Evolutionary conservation across 2,113 vertebrate genomes (phyloP), one percentile per base, ranked within the genome.

Genomic region (Sialia sialis): DNA sequence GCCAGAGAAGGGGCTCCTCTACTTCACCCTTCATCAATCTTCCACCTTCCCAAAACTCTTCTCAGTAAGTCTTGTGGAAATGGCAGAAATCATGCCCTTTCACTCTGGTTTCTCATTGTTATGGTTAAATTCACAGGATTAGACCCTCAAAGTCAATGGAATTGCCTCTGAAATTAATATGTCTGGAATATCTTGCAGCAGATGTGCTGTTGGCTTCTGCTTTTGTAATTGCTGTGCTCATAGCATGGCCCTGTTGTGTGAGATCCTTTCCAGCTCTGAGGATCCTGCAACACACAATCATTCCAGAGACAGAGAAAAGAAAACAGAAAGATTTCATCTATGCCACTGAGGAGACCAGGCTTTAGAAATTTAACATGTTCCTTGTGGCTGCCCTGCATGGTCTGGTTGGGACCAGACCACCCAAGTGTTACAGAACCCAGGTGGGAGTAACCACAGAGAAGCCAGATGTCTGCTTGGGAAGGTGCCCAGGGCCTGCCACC

Each of bases 161-260:
- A 93, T 78, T 94, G 36, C 51, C n/a, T 88, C 48, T 75, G 69
- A 92, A 93, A 84, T 75, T 73, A 89, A 64, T 92, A 90, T 90
- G 29, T 69, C 72, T 77, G 44, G 30, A 27, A 83, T 52, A 44
- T 32, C 17, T 93, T 81, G 39, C n/a, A 87, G 56, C 59, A 84
- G 56, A 64, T 89, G 11, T 75, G 43, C 10, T 70, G 16, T 56
- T 88, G 32, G 69, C 23, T 85, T 94, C 92, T 77, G 26, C 34
- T 69, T 80, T 83, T 81, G 48, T 48, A 67, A 48, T 59, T 78
- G 39, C 25, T 68, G 11, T 68, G 39, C n/a, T 70, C 0, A 0
- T n/a, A 58, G 11, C 19, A 23, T 0, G 2, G 10, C 7, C 22
- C 13, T 54, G 3, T 46, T 76, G 3, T 66, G 17, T 60, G 52